These are phyloP conservation scores for Sinella curviseta DNA, from an alignment of 1,140 invertebrate genomes.

Conservation along the genomic window DNA sequence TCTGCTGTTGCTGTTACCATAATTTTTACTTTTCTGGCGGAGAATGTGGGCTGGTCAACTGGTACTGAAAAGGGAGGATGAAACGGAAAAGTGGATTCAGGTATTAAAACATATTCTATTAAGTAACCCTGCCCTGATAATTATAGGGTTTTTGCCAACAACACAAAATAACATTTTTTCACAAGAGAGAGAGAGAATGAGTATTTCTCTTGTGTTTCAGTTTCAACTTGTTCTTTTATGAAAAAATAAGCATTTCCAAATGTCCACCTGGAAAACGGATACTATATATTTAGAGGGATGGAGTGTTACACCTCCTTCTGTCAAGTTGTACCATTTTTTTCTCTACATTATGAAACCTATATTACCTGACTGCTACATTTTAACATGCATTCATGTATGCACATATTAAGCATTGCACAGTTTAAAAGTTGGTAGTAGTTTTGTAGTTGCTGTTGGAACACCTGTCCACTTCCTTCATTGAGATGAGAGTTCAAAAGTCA, in stretches of 20 bases:
- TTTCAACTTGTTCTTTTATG: neutral
- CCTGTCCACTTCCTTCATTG: conserved; percentile 21
- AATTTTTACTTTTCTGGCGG: neutral
- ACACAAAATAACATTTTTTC: conserved; percentile 3
- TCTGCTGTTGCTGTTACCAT: too few relatives aligned
- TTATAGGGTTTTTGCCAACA: conserved; percentile 22
- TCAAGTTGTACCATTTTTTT: conserved; percentile 8
- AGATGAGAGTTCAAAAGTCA: conserved; percentile 1
- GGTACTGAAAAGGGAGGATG: neutral
- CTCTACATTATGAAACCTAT: neutral
- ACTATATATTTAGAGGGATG: conserved; percentile 25
- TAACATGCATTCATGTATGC: neutral
- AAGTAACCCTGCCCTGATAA: conserved; percentile 23
- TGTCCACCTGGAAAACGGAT: conserved; percentile 21
- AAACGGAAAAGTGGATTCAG: conserved; percentile 6
- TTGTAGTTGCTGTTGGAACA: conserved; percentile 10
- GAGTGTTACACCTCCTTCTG: conserved; percentile 25
- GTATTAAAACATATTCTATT: conserved; percentile 27
- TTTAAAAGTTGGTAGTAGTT: too few relatives aligned
- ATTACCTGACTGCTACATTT: neutral
- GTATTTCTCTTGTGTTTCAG: too few relatives aligned
- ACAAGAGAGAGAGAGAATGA: neutral
- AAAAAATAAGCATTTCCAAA: neutral
- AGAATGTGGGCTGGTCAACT: conserved; percentile 6
- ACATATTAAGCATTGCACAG: too few relatives aligned